These are phyloP conservation scores for Protodeltote pygarga DNA, from an alignment of 2,888 invertebrate species.

Conservation along the genomic window DNA sequence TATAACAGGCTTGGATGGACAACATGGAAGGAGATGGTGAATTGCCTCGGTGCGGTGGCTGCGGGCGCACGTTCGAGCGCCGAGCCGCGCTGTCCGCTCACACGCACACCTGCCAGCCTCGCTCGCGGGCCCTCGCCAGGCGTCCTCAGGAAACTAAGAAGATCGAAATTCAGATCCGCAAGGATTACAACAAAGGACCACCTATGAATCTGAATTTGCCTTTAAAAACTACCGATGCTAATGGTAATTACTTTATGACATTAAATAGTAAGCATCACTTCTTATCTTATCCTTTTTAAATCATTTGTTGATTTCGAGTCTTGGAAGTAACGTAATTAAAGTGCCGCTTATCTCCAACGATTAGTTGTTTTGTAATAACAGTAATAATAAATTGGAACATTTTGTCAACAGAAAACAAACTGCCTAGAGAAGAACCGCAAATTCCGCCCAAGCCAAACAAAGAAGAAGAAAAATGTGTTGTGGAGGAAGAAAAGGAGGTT, in stretches of 20 bases:
- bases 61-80: conserved; percentile 91
- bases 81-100: conserved; percentile 91
- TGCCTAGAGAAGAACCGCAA: conserved; percentile 40
- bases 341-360: neutral
- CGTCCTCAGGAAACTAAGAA: conserved; percentile 62
- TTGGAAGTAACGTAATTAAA: neutral
- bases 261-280: neutral
- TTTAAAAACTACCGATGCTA: conserved; percentile 45
- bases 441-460: conserved; percentile 32
- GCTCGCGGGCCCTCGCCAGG: conserved; percentile 67
- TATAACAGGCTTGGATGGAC: conserved; percentile 89
- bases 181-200: conserved; percentile 77
- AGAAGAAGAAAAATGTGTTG: conserved; percentile 34
- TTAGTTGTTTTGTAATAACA: neutral
- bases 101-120: conserved; percentile 89
- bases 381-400: too few species aligned
- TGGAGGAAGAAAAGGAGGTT: conserved; percentile 37
- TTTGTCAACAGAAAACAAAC: conserved; percentile 56
- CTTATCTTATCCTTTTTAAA: neutral
- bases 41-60: conserved; percentile 89
- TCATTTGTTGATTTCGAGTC: neutral
- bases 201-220: conserved; percentile 43
- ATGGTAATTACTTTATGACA: conserved; percentile 33
- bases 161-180: conserved; percentile 81
- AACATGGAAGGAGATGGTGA: conserved; percentile 89